Evolutionary conservation across 1,140 invertebrate genomes (phyloP).

Genomic region (Bombus soroeensis): DNA sequence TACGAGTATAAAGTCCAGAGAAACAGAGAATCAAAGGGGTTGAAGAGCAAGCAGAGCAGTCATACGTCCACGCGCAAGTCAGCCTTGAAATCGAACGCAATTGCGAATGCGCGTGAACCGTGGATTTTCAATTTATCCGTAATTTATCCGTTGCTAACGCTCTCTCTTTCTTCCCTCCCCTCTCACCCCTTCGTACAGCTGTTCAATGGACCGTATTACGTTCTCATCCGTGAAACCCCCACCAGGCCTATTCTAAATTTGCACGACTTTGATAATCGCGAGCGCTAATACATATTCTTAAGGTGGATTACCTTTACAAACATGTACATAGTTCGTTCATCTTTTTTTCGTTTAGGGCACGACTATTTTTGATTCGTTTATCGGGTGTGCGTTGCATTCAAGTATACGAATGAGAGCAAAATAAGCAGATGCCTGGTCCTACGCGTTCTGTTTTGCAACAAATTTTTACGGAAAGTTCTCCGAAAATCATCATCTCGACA

Average conservation of each 20-base stretch:
- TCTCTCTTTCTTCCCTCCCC: too few relatives aligned
- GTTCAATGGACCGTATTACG: constrained; percentile 31
- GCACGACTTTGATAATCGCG: too few relatives aligned
- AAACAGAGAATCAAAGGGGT: too few relatives aligned
- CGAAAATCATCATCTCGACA: too few relatives aligned
- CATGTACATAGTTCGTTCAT: too few relatives aligned
- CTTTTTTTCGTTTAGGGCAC: too few relatives aligned
- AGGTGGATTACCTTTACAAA: neutral
- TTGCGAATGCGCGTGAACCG: constrained; percentile 1
- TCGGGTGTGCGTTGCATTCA: constrained; percentile 13
- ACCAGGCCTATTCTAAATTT: neutral
- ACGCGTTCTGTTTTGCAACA: constrained; percentile 54
- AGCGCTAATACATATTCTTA: too few relatives aligned
- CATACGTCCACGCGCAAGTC: too few relatives aligned
- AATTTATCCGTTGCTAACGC: neutral
- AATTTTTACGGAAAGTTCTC: too few relatives aligned
- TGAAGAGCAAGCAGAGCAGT: too few relatives aligned
- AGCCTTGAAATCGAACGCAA: neutral
- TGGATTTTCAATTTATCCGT: constrained; percentile 44
- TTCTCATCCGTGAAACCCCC: constrained; percentile 1
- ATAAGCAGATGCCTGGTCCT: constrained; percentile 55
- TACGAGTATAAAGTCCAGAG: too few relatives aligned
- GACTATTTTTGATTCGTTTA: too few relatives aligned
- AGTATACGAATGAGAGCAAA: constrained; percentile 60
- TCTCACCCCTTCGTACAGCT: neutral